Base-by-base conservation (phyloP, 2,888 invertebrate genomes). In the Serripes groenlandicus region DNA sequence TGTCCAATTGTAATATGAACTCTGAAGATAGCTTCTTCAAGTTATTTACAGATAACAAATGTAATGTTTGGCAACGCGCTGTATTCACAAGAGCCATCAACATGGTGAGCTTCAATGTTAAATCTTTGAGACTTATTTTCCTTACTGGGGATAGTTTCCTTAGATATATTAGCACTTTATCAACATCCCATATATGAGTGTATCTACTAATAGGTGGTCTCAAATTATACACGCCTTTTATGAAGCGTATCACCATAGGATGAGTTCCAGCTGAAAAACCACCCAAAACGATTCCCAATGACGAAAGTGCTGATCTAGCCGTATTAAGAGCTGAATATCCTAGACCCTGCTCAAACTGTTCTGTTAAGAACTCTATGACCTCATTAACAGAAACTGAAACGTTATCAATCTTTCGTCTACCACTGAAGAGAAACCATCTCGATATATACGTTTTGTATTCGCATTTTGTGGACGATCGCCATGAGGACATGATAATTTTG, bases 351-450 rank as follows among this genome's bases (percentile, higher is more conserved):
- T 80, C 30, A 64, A 75, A 79, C 21, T 75, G 26, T 11, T 64
- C 4, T 32, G 71, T 62, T n/a, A 84, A 68, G 73, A 86, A 86
- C 32, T 84, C 66, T 32, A 85, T 23, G 26, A 78, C 80, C 66
- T 71, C 49, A 62, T 58, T 79, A 75, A 81, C 26, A 83, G 81
- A 69, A 49, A 76, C 66, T 70, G 23, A 74, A 83, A 81, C 21
- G 35, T 69, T 49, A 88, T 70, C 73, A 80, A 80, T 78, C 54
- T 83, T 30, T 68, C 78, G 26, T 73, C 74, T 18, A 78, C 34
- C 3, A 78, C 79, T 81, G 83, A 75, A 86, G 34, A 28, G 71
- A 71, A 81, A 62, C 85, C 87, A 87, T 85, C 73, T 84, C 26
- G 66, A 74, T 35, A 81, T 78, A 81, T 75, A 83, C 15, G 52